phyloP scores from a whole-genome alignment of 1,140 invertebrate species.

The Neodiprion pinetum region DNA sequence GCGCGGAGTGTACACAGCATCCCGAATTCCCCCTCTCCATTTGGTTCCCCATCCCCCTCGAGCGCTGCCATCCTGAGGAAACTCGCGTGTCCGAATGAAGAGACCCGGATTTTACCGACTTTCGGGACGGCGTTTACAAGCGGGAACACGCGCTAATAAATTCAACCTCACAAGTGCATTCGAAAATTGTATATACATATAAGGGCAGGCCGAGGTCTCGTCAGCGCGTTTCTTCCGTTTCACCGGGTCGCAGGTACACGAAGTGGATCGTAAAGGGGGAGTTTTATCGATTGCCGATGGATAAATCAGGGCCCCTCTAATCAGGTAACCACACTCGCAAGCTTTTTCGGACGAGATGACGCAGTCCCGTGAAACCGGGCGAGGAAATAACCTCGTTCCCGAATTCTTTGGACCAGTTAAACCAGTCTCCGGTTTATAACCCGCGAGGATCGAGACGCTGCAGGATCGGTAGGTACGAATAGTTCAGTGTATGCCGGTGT shows the following conservation, averaged over 20 bases:
- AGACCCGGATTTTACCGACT: not conserved
- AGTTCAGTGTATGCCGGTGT: slow-evolving; percentile 20
- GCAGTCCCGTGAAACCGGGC: not conserved
- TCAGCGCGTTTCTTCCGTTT: too few relatives aligned
- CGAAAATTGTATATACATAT: too few relatives aligned
- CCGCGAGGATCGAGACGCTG: slow-evolving; percentile 13
- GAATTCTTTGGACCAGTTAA: slow-evolving; percentile 41
- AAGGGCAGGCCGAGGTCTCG: too few relatives aligned
- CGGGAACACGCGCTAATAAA: not conserved
- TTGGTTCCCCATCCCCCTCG: not conserved
- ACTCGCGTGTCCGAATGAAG: not conserved
- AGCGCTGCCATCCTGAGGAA: not conserved
- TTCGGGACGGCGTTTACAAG: not conserved
- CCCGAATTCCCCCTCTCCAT: not conserved
- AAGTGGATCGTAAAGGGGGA: too few relatives aligned
- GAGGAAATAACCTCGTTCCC: slow-evolving; percentile 25
- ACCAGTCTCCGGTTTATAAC: slow-evolving; percentile 33
- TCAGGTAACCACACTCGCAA: not conserved
- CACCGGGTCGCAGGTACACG: too few relatives aligned
- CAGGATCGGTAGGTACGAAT: slow-evolving; percentile 28
- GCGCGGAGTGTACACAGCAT: not conserved
- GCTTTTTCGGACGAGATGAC: not conserved
- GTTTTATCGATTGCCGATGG: not conserved
- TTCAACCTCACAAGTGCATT: not conserved
- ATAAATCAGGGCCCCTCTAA: slow-evolving; percentile 1